Percentiles rank a stretch among this genome's conserved stretches.
Conservation (phyloP, 2,113 vertebrate species). For the Vanacampus margaritifer region DNA sequence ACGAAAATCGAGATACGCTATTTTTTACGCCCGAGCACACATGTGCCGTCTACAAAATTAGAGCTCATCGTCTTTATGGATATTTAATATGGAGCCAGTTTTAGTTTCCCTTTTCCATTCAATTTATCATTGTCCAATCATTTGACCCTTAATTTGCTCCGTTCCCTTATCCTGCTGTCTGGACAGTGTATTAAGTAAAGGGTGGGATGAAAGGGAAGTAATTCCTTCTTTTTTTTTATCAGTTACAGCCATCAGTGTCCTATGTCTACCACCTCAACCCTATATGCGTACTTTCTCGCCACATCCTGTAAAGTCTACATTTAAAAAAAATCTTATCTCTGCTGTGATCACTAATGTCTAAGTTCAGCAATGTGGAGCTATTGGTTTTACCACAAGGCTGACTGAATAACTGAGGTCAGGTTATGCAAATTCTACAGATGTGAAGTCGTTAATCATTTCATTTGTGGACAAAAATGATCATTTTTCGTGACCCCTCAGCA, state of each 20-base stretch:
- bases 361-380: slow-evolving; percentile 48
- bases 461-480: slow-evolving; percentile 1
- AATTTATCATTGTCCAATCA: slow-evolving; percentile 13
- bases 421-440: slow-evolving; percentile 28
- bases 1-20: background rate
- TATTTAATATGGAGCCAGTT: slow-evolving; percentile 18
- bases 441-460: background rate
- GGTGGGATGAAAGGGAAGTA: slow-evolving; percentile 20
- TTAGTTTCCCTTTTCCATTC: slow-evolving; percentile 3
- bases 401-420: slow-evolving; percentile 40
- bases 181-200: slow-evolving; percentile 42
- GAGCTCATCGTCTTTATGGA: slow-evolving; percentile 1
- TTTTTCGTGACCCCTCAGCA: slow-evolving; percentile 2
- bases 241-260: slow-evolving; percentile 48
- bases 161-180: slow-evolving; percentile 46
- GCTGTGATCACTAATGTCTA: slow-evolving; percentile 14
- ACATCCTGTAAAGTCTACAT: slow-evolving; percentile 19
- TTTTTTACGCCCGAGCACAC: background rate
- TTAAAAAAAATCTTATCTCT: background rate
- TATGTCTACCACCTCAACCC: slow-evolving; percentile 50
- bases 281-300: slow-evolving; percentile 33
- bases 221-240: slow-evolving; percentile 39
- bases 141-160: background rate
- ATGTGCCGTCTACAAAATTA: background rate
- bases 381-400: slow-evolving; percentile 33